Evolutionary conservation across 2,797 vertebrate species (phyloP).

Genomic region (Sus cebifrons): DNA sequence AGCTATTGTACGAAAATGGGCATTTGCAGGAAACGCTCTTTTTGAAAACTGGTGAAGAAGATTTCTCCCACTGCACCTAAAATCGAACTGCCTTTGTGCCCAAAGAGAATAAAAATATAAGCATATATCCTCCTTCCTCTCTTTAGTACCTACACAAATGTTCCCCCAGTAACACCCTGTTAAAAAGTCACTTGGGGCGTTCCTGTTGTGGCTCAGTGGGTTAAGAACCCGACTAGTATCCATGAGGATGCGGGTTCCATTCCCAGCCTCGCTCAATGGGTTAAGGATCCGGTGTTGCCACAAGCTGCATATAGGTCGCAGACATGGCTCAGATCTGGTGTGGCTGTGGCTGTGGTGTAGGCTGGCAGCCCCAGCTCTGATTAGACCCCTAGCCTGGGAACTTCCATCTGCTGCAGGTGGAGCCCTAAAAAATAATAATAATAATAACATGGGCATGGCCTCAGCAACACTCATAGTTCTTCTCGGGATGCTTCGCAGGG

Average conservation of each 20-base stretch:
- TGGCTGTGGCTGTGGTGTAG: no score
- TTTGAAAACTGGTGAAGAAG: background rate
- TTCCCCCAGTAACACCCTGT: background rate
- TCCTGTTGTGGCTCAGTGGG: no score
- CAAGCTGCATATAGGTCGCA: no score
- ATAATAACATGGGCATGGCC: background rate
- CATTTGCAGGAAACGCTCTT: background rate
- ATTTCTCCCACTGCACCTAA: background rate
- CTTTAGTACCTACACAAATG: background rate
- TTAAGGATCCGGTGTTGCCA: no score
- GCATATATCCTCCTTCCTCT: background rate
- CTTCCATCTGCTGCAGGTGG: no score
- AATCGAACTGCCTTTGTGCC: background rate
- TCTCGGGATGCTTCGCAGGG: background rate
- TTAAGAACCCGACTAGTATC: no score
- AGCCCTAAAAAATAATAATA: no score
- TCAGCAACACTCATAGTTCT: rapidly evolving
- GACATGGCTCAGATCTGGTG: no score
- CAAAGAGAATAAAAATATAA: background rate
- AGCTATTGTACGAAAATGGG: background rate
- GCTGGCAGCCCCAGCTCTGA: no score
- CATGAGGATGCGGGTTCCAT: no score
- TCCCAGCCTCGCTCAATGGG: no score
- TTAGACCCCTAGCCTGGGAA: no score
- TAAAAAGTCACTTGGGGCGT: background rate